Evolutionary conservation across 2,888 invertebrate genomes (phyloP).

Genomic region (Uloborus plumipes): DNA sequence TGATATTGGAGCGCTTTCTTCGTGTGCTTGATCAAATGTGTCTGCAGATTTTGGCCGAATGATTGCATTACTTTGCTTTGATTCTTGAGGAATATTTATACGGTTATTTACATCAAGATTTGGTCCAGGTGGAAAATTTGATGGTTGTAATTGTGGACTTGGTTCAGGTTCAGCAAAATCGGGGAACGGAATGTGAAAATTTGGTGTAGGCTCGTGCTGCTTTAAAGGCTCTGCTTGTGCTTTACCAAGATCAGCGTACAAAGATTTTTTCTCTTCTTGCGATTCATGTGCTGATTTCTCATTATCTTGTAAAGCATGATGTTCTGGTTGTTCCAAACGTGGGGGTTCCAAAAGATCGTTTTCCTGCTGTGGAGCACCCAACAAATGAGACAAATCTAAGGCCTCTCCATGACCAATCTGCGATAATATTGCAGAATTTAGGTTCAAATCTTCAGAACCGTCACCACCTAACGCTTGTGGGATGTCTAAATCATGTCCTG

Average conservation of each 20-base stretch:
- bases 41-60: slow-evolving; percentile 22
- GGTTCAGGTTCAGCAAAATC: slow-evolving; percentile 62
- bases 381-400: slow-evolving; percentile 32
- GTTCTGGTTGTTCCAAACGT: slow-evolving; percentile 25
- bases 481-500: slow-evolving; percentile 22
- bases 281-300: slow-evolving; percentile 6
- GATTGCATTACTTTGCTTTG: slow-evolving; percentile 24
- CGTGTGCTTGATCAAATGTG: slow-evolving; percentile 31
- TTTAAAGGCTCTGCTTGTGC: slow-evolving; percentile 18
- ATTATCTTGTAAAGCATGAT: neutral
- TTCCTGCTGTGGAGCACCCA: slow-evolving; percentile 22
- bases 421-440: slow-evolving; percentile 21
- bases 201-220: slow-evolving; percentile 27
- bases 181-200: slow-evolving; percentile 47
- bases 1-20: slow-evolving; percentile 49
- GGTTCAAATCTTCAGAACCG: slow-evolving; percentile 21
- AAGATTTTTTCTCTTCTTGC: slow-evolving; percentile 10
- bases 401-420: slow-evolving; percentile 28
- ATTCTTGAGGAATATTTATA: slow-evolving; percentile 35
- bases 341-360: slow-evolving; percentile 40
- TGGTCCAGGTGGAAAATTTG: slow-evolving; percentile 27
- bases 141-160: slow-evolving; percentile 44
- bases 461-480: slow-evolving; percentile 12
- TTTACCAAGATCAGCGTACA: slow-evolving; percentile 4
- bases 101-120: slow-evolving; percentile 38